A percentile compares a stretch with the other conserved stretches of the same genome.
Conservation (phyloP, 2,888 invertebrate species). For the Papilio elwesi region DNA sequence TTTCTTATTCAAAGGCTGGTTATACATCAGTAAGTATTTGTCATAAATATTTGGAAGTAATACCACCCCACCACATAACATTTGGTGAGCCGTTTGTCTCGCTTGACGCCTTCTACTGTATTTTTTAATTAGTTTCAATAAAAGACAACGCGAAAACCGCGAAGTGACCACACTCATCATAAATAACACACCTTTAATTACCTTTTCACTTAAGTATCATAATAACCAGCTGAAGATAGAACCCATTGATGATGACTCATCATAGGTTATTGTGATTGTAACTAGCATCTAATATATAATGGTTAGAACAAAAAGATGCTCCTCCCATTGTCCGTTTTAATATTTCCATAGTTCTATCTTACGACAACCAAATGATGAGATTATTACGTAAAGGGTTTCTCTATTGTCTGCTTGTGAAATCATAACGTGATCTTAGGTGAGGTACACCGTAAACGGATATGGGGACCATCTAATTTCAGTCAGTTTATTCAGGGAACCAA, state of each 20-base stretch:
- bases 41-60: background rate
- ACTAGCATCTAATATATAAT: slow-evolving; percentile 4
- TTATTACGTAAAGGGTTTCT: slow-evolving; percentile 9
- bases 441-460: background rate
- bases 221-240: background rate
- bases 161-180: background rate
- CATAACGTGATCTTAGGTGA: background rate
- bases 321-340: slow-evolving; percentile 3
- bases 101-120: background rate
- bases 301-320: slow-evolving; percentile 1
- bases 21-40: no score
- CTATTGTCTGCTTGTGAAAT: background rate
- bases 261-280: slow-evolving; percentile 8
- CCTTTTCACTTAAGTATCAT: slow-evolving; percentile 1
- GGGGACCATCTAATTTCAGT: no score
- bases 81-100: background rate
- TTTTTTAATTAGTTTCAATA: no score
- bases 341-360: slow-evolving; percentile 6
- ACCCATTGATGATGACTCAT: background rate
- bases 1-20: no score
- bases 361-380: background rate
- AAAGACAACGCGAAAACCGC: background rate
- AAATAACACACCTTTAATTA: slow-evolving; percentile 10
- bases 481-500: no score
- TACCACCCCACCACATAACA: background rate